Evolutionary conservation across 1,140 invertebrate species (phyloP).

Genomic region (Gerris buenoi): DNA sequence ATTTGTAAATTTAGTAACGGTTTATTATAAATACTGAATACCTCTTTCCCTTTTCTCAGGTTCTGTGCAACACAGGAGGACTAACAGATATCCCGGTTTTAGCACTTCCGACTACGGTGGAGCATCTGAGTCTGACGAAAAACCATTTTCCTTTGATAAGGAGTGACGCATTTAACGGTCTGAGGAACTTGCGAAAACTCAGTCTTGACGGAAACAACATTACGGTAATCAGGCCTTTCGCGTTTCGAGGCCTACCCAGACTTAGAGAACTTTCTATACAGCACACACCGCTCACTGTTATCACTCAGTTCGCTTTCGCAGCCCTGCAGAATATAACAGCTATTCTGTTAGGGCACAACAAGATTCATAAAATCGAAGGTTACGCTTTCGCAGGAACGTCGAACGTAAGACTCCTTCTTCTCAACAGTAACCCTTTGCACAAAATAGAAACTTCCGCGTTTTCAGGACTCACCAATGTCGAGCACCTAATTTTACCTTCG

Average conservation of each 20-base stretch:
- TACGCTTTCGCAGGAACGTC: slow-evolving; percentile 69
- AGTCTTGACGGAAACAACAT: slow-evolving; percentile 68
- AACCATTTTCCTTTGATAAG: slow-evolving; percentile 61
- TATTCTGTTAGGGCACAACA: slow-evolving; percentile 58
- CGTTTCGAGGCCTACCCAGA: slow-evolving; percentile 58
- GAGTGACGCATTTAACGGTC: slow-evolving; percentile 58
- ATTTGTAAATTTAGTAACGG: slow-evolving; percentile 26
- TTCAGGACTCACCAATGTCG: slow-evolving; percentile 60
- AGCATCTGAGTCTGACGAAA: slow-evolving; percentile 63
- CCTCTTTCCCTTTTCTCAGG: slow-evolving; percentile 43
- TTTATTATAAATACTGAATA: too few relatives aligned
- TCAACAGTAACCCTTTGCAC: slow-evolving; percentile 60
- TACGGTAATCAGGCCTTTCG: slow-evolving; percentile 58
- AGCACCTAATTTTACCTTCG: slow-evolving; percentile 54
- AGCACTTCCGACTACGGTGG: slow-evolving; percentile 51
- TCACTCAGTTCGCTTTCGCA: slow-evolving; percentile 63
- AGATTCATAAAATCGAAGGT: slow-evolving; percentile 56
- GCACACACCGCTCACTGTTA: slow-evolving; percentile 54
- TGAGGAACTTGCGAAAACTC: slow-evolving; percentile 51
- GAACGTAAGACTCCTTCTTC: slow-evolving; percentile 54
- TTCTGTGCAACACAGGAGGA: slow-evolving; percentile 68
- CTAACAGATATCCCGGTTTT: slow-evolving; percentile 56
- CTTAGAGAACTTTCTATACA: slow-evolving; percentile 64
- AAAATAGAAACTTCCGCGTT: slow-evolving; percentile 59
- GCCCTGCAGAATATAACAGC: slow-evolving; percentile 62